Evolutionary conservation across 2,797 vertebrate genomes (phyloP), one percentile per base, ranked within the genome.

Genomic region (Rhodeus uyekii): DNA sequence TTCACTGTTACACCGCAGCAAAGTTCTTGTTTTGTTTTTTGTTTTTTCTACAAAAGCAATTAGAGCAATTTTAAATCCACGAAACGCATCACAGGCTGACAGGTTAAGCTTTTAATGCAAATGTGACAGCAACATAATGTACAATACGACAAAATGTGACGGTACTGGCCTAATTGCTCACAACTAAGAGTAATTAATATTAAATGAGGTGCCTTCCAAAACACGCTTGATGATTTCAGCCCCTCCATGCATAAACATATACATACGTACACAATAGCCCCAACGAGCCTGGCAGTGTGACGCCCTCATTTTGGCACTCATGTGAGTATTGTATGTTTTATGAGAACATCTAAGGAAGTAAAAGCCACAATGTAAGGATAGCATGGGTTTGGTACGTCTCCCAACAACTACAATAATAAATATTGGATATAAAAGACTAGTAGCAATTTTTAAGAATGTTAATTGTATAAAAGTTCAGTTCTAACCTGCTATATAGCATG

Each of bases 11-110:
- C 77, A 81, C 58, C 16, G 61, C 84, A 87, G 86, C 84, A n/a
- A 68, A 50, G 67, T 85, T 81, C 27, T 76, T 36, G 42, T 76
- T 48, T 39, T 74, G 86, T 63, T 53, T 19, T 1, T 14, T 46
- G 38, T n/a, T 68, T 75, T 34, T 60, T 61, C 42, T 74, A 90
- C 90, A 87, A 89, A 91, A 90, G 90, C 87, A 87, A 87, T 86
- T 81, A 76, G 77, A 82, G 34, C 9, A 22, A 71, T 78, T 73
- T 80, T 24, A 86, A 84, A 82, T 78, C 69, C 65, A 74, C 50
- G 0, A 46, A 46, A 80, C 44, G 42, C 78, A 82, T 85, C 71
- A 83, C 18, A 10, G 72, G 64, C 78, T 77, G 76, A 44, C 60
- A 58, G 76, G 38, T 85, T 84, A 87, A 89, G 80, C 78, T 67